Evolutionary conservation across 2,888 invertebrate species (phyloP).

Genomic region (Aleiodes testaceus): DNA sequence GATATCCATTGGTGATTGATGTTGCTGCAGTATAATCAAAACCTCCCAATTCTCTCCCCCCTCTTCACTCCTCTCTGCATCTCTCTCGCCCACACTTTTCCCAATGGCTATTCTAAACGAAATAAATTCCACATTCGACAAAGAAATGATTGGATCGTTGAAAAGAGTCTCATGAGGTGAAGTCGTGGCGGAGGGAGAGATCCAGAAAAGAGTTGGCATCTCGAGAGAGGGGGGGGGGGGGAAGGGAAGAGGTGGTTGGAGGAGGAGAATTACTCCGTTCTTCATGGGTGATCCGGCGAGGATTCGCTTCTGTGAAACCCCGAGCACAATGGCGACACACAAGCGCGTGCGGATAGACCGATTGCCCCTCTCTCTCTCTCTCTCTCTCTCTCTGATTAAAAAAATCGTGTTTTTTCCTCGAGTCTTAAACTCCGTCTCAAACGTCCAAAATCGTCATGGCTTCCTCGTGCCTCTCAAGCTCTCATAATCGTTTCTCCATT

Average conservation of each 20-base stretch:
- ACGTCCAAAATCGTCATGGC: too few relatives aligned
- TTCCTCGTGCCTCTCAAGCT: not conserved
- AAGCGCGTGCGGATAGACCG: slow-evolving; percentile 17
- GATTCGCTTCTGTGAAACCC: slow-evolving; percentile 8
- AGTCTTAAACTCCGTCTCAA: too few relatives aligned
- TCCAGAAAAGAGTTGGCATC: not conserved
- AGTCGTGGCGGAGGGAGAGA: slow-evolving; percentile 22
- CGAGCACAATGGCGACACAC: slow-evolving; percentile 27
- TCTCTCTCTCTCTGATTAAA: not conserved
- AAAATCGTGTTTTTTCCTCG: not conserved
- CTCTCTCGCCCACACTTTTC: not conserved
- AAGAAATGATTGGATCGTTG: slow-evolving; percentile 12
- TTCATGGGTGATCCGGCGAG: slow-evolving; percentile 18
- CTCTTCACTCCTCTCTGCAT: not conserved
- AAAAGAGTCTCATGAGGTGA: slow-evolving; percentile 39
- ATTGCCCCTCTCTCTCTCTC: not conserved
- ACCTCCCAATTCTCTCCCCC: not conserved
- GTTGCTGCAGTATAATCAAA: slow-evolving; percentile 25
- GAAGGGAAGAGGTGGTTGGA: slow-evolving; percentile 5
- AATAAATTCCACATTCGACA: not conserved
- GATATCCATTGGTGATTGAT: slow-evolving; percentile 22
- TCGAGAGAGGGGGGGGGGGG: not conserved
- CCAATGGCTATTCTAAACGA: not conserved
- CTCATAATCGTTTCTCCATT: not conserved
- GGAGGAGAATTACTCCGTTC: slow-evolving; percentile 3